These are phyloP conservation scores for Lepidurus arcticus DNA, from an alignment of 1,140 invertebrate species.

Conservation along the genomic window DNA sequence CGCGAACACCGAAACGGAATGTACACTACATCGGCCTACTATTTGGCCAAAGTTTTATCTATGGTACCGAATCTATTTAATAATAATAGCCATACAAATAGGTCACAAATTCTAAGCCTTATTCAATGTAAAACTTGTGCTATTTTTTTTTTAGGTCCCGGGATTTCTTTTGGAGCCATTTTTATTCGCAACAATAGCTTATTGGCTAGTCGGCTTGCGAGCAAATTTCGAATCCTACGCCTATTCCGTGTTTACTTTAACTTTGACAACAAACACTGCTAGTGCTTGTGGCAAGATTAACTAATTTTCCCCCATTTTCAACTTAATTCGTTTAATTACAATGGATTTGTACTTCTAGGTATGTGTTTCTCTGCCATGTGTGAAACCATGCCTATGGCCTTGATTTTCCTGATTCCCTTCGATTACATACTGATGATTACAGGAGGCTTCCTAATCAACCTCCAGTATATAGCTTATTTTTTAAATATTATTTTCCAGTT, in stretches of 20 bases:
- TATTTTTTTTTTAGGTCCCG: conserved; percentile 57
- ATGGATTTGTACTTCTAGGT: conserved; percentile 51
- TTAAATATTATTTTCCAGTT: neutral
- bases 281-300: conserved; percentile 66
- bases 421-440: conserved; percentile 83
- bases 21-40: conserved; percentile 66
- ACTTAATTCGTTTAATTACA: neutral
- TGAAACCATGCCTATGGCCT: conserved; percentile 67
- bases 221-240: conserved; percentile 59
- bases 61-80: conserved; percentile 56
- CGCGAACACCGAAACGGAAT: conserved; percentile 70
- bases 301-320: conserved; percentile 3
- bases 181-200: conserved; percentile 67
- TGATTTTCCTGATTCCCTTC: conserved; percentile 78
- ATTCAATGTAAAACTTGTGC: conserved; percentile 5
- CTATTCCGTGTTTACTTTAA: conserved; percentile 58
- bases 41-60: conserved; percentile 64
- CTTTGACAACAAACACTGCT: conserved; percentile 73
- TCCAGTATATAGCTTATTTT: conserved; percentile 54
- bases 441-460: conserved; percentile 73
- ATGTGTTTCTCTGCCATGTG: conserved; percentile 78
- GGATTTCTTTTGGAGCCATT: conserved; percentile 68
- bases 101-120: neutral
- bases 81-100: neutral
- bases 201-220: conserved; percentile 68